These are phyloP conservation scores for Callinectes sapidus DNA, from an alignment of 2,888 invertebrate genomes.

Conservation along the genomic window DNA sequence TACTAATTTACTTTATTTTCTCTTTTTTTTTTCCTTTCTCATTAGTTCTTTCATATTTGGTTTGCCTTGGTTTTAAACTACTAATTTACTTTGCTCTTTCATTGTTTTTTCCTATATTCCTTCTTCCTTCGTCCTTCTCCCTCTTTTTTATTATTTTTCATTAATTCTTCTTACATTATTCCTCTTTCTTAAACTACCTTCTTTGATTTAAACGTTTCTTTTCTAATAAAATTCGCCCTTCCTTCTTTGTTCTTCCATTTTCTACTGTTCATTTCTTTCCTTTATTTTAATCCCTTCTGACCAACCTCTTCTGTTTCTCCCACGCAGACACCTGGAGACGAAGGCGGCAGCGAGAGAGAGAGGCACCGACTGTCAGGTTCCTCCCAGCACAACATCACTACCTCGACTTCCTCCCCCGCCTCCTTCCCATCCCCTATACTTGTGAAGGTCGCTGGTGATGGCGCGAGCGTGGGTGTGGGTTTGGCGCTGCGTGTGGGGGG, in stretches of 20 bases:
- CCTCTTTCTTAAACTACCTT: not conserved
- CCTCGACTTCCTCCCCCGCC: not conserved
- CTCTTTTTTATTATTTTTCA: too few relatives aligned
- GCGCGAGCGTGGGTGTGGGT: slow-evolving; percentile 24
- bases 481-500: not conserved
- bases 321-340: not conserved
- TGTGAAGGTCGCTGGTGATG: not conserved
- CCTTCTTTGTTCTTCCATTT: too few relatives aligned
- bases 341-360: not conserved
- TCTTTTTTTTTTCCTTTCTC: not conserved
- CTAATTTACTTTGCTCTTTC: not conserved
- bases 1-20: not conserved
- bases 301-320: not conserved
- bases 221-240: too few relatives aligned
- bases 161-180: not conserved
- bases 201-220: too few relatives aligned
- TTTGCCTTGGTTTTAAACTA: not conserved
- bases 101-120: not conserved
- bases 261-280: not conserved
- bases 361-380: not conserved
- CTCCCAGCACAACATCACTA: not conserved
- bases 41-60: not conserved
- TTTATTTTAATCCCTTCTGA: not conserved
- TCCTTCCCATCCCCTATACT: too few relatives aligned
- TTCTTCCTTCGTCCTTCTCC: too few relatives aligned